Percentiles rank a stretch among this genome's conserved stretches.
Conservation (phyloP, 2,888 invertebrate genomes). For the Cyaniris semiargus region DNA sequence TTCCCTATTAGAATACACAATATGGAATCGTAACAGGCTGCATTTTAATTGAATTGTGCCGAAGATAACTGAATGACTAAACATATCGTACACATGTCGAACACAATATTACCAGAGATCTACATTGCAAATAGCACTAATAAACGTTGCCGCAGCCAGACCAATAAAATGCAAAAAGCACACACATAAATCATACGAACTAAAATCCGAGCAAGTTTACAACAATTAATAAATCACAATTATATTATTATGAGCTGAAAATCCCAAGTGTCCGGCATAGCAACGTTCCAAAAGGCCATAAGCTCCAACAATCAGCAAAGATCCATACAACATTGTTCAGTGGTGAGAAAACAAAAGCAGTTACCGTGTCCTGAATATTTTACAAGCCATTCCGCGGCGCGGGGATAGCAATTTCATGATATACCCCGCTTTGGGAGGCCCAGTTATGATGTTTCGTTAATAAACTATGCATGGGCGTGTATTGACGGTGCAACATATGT, state of each 20-base stretch:
- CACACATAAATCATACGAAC: not conserved
- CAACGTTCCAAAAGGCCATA: slow-evolving; percentile 17
- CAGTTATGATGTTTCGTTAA: slow-evolving; percentile 62
- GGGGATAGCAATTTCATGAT: slow-evolving; percentile 69
- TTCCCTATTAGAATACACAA: not conserved
- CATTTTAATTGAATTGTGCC: slow-evolving; percentile 1
- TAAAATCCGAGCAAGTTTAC: not conserved
- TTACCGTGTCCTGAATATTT: slow-evolving; percentile 73
- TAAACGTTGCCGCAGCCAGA: slow-evolving; percentile 9
- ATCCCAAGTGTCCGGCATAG: slow-evolving; percentile 15
- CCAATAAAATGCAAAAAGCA: slow-evolving; percentile 18
- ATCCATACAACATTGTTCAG: slow-evolving; percentile 59
- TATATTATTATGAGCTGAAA: slow-evolving; percentile 2
- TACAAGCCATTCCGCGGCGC: slow-evolving; percentile 63
- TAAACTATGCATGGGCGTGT: slow-evolving; percentile 68
- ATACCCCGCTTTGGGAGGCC: slow-evolving; percentile 59
- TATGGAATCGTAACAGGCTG: not conserved
- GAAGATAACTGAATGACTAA: slow-evolving; percentile 9
- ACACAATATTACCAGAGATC: slow-evolving; percentile 11
- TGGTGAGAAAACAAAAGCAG: slow-evolving; percentile 69
- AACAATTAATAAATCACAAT: slow-evolving; percentile 5
- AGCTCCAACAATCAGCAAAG: slow-evolving; percentile 30
- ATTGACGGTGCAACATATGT: slow-evolving; percentile 57
- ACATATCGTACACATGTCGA: not conserved
- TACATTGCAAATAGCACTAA: slow-evolving; percentile 17